These are phyloP conservation scores for Stegodyphus dumicola DNA, from an alignment of 1,140 invertebrate species.

Conservation along the genomic window DNA sequence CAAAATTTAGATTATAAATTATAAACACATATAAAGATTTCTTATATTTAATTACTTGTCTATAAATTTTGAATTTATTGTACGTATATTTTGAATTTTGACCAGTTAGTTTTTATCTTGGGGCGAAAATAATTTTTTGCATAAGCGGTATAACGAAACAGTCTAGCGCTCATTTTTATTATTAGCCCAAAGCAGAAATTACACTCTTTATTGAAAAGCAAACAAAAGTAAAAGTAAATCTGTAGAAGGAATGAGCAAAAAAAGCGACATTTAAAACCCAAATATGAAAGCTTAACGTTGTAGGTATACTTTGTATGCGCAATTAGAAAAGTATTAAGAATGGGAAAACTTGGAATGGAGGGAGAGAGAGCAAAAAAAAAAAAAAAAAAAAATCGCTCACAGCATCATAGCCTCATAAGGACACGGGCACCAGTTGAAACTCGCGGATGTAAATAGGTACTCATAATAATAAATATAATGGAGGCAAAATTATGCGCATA, in stretches of 20 bases:
- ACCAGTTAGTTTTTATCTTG: background rate
- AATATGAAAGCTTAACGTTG: conserved; percentile 24
- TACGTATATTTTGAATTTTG: too few species aligned
- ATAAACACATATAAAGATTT: too few species aligned
- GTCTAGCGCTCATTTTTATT: background rate
- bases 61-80: too few species aligned
- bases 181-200: background rate
- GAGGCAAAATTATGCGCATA: conserved; percentile 50
- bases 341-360: too few species aligned
- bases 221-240: background rate
- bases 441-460: conserved; percentile 37
- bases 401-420: background rate
- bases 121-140: background rate
- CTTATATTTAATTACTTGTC: too few species aligned
- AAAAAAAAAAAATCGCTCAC: conserved; percentile 4
- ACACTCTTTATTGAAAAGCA: background rate
- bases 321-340: conserved; percentile 47
- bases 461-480: conserved; percentile 58
- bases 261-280: conserved; percentile 33
- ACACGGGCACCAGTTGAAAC: conserved; percentile 4
- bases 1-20: too few species aligned
- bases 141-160: background rate
- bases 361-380: background rate
- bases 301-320: background rate
- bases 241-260: background rate